These are phyloP conservation scores for Parambassis ranga DNA, from an alignment of 2,797 vertebrate genomes.

Conservation along the genomic window DNA sequence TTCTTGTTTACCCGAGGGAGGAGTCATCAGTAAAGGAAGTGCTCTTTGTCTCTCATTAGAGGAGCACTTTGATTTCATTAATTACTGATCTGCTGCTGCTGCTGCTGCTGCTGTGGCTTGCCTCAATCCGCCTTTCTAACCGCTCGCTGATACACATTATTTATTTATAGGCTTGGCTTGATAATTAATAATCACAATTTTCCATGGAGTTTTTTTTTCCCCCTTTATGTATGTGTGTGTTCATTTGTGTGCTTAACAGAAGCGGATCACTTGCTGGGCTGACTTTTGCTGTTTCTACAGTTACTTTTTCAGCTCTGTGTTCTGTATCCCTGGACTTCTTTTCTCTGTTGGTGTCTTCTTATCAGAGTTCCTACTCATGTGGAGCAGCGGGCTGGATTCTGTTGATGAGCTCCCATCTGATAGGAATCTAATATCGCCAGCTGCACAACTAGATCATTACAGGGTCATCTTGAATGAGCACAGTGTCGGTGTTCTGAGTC, in stretches of 20 bases:
- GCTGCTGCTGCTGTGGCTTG: constrained; percentile 53
- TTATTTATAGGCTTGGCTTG: constrained; percentile 57
- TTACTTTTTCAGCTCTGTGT: neutral
- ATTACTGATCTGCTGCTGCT: constrained; percentile 69
- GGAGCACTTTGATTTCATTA: constrained; percentile 70
- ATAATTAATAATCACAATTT: constrained; percentile 66
- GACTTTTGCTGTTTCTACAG: neutral
- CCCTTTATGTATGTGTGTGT: neutral
- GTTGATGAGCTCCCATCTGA: constrained; percentile 53
- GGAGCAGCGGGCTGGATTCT: constrained; percentile 1
- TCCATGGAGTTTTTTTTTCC: constrained; percentile 32
- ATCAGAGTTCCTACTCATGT: neutral
- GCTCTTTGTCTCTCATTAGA: constrained; percentile 67
- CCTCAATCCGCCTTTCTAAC: constrained; percentile 56
- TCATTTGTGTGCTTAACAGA: neutral
- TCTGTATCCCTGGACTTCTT: neutral
- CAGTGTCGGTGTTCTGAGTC: neutral
- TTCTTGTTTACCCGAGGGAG: constrained; percentile 38
- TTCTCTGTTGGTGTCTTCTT: neutral
- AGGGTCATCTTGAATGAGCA: constrained; percentile 6
- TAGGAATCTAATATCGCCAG: constrained; percentile 33
- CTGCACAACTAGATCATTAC: constrained; percentile 38
- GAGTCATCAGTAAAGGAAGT: constrained; percentile 39
- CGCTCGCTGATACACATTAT: constrained; percentile 55
- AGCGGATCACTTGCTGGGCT: neutral